Evolutionary conservation across 2,113 vertebrate genomes (phyloP), one percentile per base, ranked within the genome.

Genomic region (Argyrosomus japonicus): DNA sequence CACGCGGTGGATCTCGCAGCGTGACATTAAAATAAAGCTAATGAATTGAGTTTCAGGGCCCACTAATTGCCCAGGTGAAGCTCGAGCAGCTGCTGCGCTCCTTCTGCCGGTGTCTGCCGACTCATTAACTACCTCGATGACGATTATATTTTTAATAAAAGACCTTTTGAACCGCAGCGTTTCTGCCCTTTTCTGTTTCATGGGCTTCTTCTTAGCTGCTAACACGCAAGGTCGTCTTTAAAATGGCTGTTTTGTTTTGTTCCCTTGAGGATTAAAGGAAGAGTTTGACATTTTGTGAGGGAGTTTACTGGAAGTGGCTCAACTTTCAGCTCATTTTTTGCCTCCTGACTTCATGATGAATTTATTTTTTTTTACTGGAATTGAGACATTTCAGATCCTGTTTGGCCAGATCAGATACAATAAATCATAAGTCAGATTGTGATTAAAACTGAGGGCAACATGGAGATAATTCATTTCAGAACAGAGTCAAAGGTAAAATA

Each of bases 21-120:
- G 27, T 72, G 76, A 32, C 83, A 75, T 72, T 81, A 62, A 85
- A 81, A 75, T 63, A 32, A 45, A 29, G 71, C 64, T 84, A 82
- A 88, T 88, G 67, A 74, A 57, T 40, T 19, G 72, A 80, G 62
- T 32, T 68, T 74, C n/a, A 50, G 23, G 53, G 63, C 40, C 60
- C 73, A 51, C 45, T 84, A 65, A 68, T 83, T 81, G 53, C 62
- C 36, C 65, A 21, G 75, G 56, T 56, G 32, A 58, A 51, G 64
- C 54, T 81, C 40, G 15, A 65, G 78, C 54, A 62, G 48, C 25
- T 58, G 18, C 32, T 60, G 18, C 56, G 5, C 12, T 65, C 23
- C 1, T 69, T 43, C 32, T 60, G 48, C 72, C 50, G 50, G 32
- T 25, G 58, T 65, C 79, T 51, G 21, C 68, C 18, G 62, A 69